These are phyloP conservation scores for Callyntrura guangdongensis DNA, from an alignment of 2,888 invertebrate species.

Conservation along the genomic window DNA sequence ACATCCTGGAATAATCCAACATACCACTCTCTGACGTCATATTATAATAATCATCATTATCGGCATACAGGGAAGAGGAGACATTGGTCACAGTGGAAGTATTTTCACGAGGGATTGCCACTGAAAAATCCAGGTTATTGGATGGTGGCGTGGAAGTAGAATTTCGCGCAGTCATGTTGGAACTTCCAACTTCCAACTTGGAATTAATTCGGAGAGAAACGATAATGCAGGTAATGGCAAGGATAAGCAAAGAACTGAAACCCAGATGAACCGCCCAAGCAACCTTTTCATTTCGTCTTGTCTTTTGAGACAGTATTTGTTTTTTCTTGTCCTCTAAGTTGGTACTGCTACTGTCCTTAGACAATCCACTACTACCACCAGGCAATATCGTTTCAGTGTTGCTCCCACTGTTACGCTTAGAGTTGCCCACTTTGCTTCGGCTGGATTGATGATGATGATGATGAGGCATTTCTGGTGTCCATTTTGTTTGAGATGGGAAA, in stretches of 20 bases:
- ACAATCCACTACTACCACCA: constrained; percentile 25
- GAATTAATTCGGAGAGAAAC: constrained; percentile 79
- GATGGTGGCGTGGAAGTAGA: not conserved
- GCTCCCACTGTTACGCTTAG: constrained; percentile 56
- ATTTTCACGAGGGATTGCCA: not conserved
- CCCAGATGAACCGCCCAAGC: constrained; percentile 80
- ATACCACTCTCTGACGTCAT: constrained; percentile 13
- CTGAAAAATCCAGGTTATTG: constrained; percentile 9
- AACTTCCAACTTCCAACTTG: too few relatives aligned
- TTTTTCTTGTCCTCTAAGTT: constrained; percentile 63
- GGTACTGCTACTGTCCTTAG: constrained; percentile 2
- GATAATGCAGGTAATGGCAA: constrained; percentile 79
- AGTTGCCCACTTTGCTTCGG: not conserved
- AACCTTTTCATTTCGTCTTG: constrained; percentile 81
- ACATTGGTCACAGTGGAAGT: not conserved
- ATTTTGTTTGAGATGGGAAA: constrained; percentile 52
- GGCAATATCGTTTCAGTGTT: constrained; percentile 43
- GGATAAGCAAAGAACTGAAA: constrained; percentile 77
- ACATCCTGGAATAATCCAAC: not conserved
- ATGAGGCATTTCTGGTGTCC: constrained; percentile 48
- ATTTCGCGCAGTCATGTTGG: constrained; percentile 36
- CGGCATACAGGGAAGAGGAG: not conserved
- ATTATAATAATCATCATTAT: not conserved
- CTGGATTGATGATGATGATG: constrained; percentile 54
- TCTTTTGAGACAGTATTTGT: constrained; percentile 80